A percentile compares a stretch with the other conserved stretches of the same genome.
phyloP scores from a whole-genome alignment of 2,797 vertebrate species.

The Trichosurus vulpecula region DNA sequence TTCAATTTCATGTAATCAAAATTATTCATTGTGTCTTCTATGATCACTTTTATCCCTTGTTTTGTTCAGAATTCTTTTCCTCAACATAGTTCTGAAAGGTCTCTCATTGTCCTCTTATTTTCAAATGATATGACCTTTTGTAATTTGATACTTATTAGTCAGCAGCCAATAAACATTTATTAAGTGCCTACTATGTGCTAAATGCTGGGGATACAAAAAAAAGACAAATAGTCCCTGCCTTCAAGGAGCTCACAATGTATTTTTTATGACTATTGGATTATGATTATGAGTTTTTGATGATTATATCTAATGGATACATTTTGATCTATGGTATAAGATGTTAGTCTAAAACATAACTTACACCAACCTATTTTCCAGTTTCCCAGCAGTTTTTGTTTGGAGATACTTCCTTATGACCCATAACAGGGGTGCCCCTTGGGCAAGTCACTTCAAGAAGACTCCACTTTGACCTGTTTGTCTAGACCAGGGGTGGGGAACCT shows the following conservation, averaged over 20 bases:
- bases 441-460: not conserved
- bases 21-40: not conserved
- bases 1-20: not conserved
- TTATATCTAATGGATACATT: not conserved
- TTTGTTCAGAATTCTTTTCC: not conserved
- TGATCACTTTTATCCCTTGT: not conserved
- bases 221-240: not conserved
- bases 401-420: not conserved
- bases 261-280: not conserved
- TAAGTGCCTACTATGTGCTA: not conserved
- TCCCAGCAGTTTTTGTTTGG: not conserved
- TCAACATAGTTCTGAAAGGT: not conserved
- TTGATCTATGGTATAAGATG: too few relatives aligned
- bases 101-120: not conserved
- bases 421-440: not conserved
- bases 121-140: not conserved
- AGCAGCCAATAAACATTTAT: not conserved
- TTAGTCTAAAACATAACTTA: too few relatives aligned
- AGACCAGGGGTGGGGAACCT: too few relatives aligned
- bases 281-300: not conserved
- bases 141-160: not conserved
- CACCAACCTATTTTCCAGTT: not conserved
- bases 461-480: not conserved
- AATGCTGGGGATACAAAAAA: not conserved
- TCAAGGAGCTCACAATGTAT: not conserved